Percentiles rank a stretch among this genome's conserved stretches.
These are phyloP conservation scores for Percina caprodes DNA, from an alignment of 2,113 vertebrate genomes.

Conservation along the genomic window DNA sequence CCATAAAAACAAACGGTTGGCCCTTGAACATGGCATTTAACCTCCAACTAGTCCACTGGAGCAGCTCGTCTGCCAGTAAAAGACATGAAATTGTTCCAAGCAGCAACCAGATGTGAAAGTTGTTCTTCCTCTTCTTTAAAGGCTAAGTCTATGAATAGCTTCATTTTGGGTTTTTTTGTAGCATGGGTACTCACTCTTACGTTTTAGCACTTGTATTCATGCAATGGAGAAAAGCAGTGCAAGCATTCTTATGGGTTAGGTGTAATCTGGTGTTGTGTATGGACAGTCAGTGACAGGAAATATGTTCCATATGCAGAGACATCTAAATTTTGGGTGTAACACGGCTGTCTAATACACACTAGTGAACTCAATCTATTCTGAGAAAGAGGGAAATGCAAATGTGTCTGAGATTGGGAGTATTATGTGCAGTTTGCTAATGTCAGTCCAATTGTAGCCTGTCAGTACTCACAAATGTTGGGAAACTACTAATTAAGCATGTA, in stretches of 20 bases:
- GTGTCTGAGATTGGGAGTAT: background rate
- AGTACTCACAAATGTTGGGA: background rate
- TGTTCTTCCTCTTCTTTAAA: conserved; percentile 9
- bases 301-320: background rate
- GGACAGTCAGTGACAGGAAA: background rate
- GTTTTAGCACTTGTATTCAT: background rate
- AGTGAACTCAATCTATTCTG: background rate
- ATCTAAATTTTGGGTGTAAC: background rate
- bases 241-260: background rate
- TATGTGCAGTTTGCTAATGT: background rate
- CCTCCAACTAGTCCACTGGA: conserved; percentile 33
- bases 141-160: background rate
- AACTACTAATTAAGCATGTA: background rate
- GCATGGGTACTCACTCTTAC: no score
- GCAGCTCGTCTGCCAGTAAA: conserved; percentile 17
- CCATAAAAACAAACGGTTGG: conserved; percentile 20
- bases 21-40: conserved; percentile 43
- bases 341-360: background rate
- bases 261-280: background rate
- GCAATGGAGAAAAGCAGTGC: background rate
- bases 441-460: background rate
- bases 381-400: background rate
- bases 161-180: background rate
- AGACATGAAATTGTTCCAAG: background rate
- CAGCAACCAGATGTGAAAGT: conserved; percentile 26